Evolutionary conservation across 2,888 invertebrate species (phyloP), one percentile per base, ranked within the genome.

Genomic region (Rhingia campestris): DNA sequence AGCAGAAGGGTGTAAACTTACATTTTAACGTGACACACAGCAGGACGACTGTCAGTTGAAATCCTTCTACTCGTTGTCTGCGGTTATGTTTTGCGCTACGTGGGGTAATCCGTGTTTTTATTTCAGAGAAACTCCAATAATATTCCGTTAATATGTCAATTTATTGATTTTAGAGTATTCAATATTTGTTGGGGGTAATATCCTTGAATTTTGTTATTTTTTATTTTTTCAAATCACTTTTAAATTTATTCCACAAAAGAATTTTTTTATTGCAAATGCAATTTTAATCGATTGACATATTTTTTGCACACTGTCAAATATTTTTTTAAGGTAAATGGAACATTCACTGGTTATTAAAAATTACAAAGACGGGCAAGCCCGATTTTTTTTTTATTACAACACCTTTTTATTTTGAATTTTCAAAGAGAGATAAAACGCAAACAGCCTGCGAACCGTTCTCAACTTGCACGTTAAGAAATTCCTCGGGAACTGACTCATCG

Each of bases 401-500:
- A 63, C 66, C 30, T 66, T 67, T 37, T 64, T 49, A 47, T 43
- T 72, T 7, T 66, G 9, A 10, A 49, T 61, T 66, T 66, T 33
- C 37, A 58, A 22, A 22, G 9, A 4, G 10, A 9, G 30, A 32
- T 6, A 9, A 30, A 47, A 35, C 33, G 32, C 30, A 76, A 54
- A 45, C 5, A n/a, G 59, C 6, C 30, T 43, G 53, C 74, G 74
- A 74, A 84, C 79, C 84, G 84, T 70, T 75, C 45, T 54, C 59
- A 45, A 84, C 84, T 51, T 74, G 59, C 54, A 56, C 84, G 84
- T 66, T 84, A 59, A 79, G 74, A 84, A 70, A 80, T 80, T 80
- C 79, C 69, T 74, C 84, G 74, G 39, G 74, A 75, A 84, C 84
- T 84, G 80, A 84, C 84, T 84, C 84, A 84, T 80, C 69, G 70